Evolutionary conservation across 2,797 vertebrate species (phyloP), one percentile per base, ranked within the genome.

Genomic region (Fistularia tabacaria): DNA sequence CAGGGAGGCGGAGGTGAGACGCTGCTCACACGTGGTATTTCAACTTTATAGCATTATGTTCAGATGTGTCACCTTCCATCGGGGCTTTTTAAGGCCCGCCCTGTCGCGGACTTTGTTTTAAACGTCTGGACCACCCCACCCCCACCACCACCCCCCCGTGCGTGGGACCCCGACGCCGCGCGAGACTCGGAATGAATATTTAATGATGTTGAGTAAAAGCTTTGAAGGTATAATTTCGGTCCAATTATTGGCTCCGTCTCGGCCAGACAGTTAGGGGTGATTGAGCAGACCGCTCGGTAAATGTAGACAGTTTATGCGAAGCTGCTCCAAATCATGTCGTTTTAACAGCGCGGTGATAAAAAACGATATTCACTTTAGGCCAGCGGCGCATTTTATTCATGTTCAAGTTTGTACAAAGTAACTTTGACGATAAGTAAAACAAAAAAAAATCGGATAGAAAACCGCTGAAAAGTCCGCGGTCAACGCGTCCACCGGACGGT

Each of bases 1-100:
- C 77, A 84, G 77, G 82, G 76, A 88, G 82, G 83, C 81, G 84
- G 80, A 81, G 81, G 74, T 73, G 78, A 85, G 82, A 88, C 86
- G 90, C 91, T 84, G 84, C 85, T 85, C 85, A 81, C 82, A 74
- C 87, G 84, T 90, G 90, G 88, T 92, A 90, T 92, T 92, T 92
- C 90, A 91, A 86, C 80, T 92, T 92, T 91, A 92, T 88, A 83
- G 84, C 86, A 85, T 88, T 88, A 90, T 92, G 87, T 87, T 90
- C 85, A 40, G 80, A 88, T 87, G 80, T 86, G 85, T 90, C 85
- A 84, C 81, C 79, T 89, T 89, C 84, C 85, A 87, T 90, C 88
- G 89, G 87, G 78, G 81, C 77, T 82, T 85, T 91, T 91, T 85
- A 91, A 85, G 58, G 81, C 79, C 72, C 70, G 66, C 74, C 64